Evolutionary conservation across 1,140 invertebrate species (phyloP).

Genomic region (Cydia strobilella): DNA sequence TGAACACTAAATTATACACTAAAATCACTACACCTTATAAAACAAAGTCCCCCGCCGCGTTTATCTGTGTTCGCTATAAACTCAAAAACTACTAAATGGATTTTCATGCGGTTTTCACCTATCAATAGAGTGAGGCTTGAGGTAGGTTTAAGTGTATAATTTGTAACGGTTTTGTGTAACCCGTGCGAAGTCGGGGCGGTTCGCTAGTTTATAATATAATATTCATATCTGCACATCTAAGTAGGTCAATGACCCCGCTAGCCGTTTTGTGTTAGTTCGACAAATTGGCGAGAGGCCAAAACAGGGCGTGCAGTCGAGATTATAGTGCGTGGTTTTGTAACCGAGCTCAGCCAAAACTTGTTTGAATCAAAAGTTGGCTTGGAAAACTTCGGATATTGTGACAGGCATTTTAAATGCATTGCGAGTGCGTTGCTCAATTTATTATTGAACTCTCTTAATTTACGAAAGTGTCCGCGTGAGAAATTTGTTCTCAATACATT

Average conservation of each 20-base stretch:
- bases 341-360: constrained; percentile 20
- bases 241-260: constrained; percentile 18
- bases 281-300: constrained; percentile 14
- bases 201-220: no score
- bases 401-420: neutral
- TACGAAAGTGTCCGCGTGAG: neutral
- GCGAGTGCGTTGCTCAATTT: neutral
- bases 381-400: neutral
- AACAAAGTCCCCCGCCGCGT: no score
- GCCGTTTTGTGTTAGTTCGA: neutral
- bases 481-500: no score
- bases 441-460: neutral
- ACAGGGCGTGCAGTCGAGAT: constrained; percentile 4
- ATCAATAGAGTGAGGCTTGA: no score
- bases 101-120: no score
- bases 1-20: no score
- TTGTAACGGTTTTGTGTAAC: no score
- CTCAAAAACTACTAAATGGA: no score
- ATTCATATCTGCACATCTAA: constrained; percentile 1
- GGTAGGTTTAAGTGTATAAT: no score
- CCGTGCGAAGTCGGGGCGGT: no score
- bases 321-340: constrained; percentile 6
- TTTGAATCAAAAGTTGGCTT: constrained; percentile 9
- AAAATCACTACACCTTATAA: no score
- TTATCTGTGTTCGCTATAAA: no score